Base-by-base conservation (phyloP, 2,888 invertebrate species). In the Himalopsyche tibetana region DNA sequence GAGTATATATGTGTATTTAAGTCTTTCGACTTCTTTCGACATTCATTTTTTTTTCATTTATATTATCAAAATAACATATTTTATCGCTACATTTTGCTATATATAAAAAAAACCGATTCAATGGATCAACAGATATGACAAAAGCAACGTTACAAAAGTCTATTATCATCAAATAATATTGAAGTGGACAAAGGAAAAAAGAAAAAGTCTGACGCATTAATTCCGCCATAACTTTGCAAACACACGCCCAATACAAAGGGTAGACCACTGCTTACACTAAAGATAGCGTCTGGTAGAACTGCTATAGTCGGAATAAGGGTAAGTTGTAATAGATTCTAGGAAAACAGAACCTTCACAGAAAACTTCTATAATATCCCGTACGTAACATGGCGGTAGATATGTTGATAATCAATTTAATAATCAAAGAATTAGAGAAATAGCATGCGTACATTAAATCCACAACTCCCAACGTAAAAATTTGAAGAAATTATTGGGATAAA, bases 131-230 rank as follows among this genome's bases (percentile, higher is more conserved):
- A 36, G 38, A 74, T 74, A 74, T 38, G 74, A 74, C 74, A 74
- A 74, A 74, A 74, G 74, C 74, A 74, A 74, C 36, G 36, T 12
- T 36, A 74, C 74, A 36, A 74, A 74, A 74, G 74, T 74, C 74
- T 74, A 74, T 74, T 74, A 74, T 74, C 74, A 74, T 74, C 74
- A 74, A 74, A 74, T 74, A 74, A 74, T 74, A 74, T 74, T 28
- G 36, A 36, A 74, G 74, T 74, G 74, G 74, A 74, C 74, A 74
- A 74, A 74, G 36, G 74, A 36, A 15, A 28, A 74, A 74, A 74
- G 74, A 74, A 74, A 74, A 74, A 74, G 74, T 74, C 74, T 36
- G 11, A 15, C 38, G 15, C 74, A 74, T 74, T 74, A 74, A 74
- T 74, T 74, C 74, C 38, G 74, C 38, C 36, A 74, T 74, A 74